A percentile compares a stretch with the other conserved stretches of the same genome.
Conservation (phyloP, 2,113 vertebrate species). For the Sinocyclocheilus rhinocerous region DNA sequence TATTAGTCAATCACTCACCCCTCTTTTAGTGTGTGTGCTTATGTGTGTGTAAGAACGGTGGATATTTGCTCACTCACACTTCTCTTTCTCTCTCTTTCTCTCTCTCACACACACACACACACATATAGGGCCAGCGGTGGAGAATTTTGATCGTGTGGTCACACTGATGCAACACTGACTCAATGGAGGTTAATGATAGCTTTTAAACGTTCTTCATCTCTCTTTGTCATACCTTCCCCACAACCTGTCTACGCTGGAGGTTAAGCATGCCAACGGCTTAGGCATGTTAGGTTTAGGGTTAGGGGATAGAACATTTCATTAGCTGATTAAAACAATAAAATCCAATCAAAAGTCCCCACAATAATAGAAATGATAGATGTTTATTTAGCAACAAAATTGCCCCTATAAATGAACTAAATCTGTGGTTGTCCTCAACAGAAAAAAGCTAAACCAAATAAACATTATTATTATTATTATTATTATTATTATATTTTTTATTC, state of each 20-base stretch:
- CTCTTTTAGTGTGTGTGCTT: not conserved
- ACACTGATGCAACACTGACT: conserved; percentile 43
- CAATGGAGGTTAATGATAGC: conserved; percentile 28
- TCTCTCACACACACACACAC: not conserved
- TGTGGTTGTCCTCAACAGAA: not conserved
- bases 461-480: not conserved
- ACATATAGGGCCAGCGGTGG: not conserved
- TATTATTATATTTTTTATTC: not conserved
- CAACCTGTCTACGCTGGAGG: not conserved
- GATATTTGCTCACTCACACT: not conserved
- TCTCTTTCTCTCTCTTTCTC: not conserved
- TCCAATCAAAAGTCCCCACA: not conserved
- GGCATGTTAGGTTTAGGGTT: not conserved
- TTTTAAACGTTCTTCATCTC: not conserved
- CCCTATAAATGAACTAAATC: not conserved
- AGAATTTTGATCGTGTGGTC: not conserved
- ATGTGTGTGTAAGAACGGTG: not conserved
- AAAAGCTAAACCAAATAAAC: not conserved
- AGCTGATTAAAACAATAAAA: not conserved
- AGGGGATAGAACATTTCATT: not conserved
- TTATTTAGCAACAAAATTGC: not conserved
- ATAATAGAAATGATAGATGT: not conserved
- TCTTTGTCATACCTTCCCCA: not conserved
- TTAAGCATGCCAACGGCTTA: not conserved
- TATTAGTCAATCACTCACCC: not conserved